Base-by-base conservation (phyloP, 2,113 vertebrate species). In the Geococcyx californianus region DNA sequence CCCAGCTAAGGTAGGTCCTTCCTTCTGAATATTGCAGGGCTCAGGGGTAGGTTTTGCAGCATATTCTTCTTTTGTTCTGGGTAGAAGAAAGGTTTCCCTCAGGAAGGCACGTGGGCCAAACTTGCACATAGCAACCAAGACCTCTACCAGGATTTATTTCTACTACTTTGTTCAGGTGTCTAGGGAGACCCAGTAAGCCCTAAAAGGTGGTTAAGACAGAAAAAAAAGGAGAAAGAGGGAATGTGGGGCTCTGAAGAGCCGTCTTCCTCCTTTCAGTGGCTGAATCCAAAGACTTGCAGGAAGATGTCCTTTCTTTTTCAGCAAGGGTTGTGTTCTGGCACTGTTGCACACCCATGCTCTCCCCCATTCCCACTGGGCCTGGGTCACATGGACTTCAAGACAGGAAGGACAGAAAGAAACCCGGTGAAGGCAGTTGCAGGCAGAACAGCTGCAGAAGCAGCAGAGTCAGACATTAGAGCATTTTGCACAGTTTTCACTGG, bases 401-500 rank as follows among this genome's bases (percentile, higher is more conserved):
- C 84, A 16, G 44, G 63, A 76, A 79, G 44, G 42, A 20, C 34
- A 70, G 74, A 56, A 89, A 82, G 78, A 44, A 90, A 19, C 6
- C 51, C 0, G 0, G 52, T 1, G 4, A 67, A 77, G 54, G 34
- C 82, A 59, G 56, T 10, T 7, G 1, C 38, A 56, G 45, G 54
- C 63, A 73, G 58, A 80, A 60, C 76, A 92, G 86, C 89, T 88
- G 89, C 75, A 90, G 76, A 31, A 86, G 68, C 76, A 90, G 89
- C 75, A 36, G 72, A 78, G n/a, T 56, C 58, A 88, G 44, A n/a
- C 8, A 4, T 28, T 76, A 33, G 79, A 80, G 36, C 29, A n/a
- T 88, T 93, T 88, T 47, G 58, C 52, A 52, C 14, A 42, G 36
- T 60, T 80, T 86, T 69, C 74, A 63, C 62, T n/a, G 51, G 44